phyloP scores from a whole-genome alignment of 2,888 invertebrate species.

The Ormyrus pomaceus region DNA sequence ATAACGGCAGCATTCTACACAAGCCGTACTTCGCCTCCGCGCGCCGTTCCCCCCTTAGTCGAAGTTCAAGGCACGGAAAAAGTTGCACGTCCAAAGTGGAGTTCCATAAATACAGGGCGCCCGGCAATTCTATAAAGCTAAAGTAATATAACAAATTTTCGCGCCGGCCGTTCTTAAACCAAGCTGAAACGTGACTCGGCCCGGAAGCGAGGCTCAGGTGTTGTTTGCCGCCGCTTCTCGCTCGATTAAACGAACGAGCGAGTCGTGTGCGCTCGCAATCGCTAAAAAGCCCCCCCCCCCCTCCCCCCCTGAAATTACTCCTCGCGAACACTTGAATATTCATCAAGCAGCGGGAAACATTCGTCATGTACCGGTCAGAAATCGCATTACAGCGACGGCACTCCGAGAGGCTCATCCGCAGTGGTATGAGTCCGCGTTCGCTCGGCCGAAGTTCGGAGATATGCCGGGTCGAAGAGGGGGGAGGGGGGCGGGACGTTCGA shows the following conservation, averaged over 20 bases:
- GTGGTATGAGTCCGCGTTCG: constrained; percentile 8
- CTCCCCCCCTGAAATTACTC: too few species aligned
- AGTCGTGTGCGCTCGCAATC: not conserved
- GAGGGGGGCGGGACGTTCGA: not conserved
- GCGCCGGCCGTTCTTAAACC: not conserved
- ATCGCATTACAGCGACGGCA: constrained; percentile 22
- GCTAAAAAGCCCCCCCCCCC: not conserved
- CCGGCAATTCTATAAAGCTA: constrained; percentile 7
- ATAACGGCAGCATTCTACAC: not conserved
- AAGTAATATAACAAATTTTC: constrained; percentile 17
- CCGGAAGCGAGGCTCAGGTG: constrained; percentile 55
- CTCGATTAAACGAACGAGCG: not conserved
- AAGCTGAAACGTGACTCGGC: constrained; percentile 50
- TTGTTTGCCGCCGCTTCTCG: constrained; percentile 53
- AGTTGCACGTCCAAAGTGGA: too few species aligned
- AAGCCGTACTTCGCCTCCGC: too few species aligned
- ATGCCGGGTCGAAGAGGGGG: not conserved
- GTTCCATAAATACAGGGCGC: too few species aligned
- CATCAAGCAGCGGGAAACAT: constrained; percentile 37
- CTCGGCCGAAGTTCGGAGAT: not conserved
- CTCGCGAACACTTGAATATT: constrained; percentile 33
- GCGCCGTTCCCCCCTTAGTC: too few species aligned
- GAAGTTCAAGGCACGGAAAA: too few species aligned
- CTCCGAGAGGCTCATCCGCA: not conserved
- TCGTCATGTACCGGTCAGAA: constrained; percentile 37